Evolutionary conservation across 2,113 vertebrate species (phyloP).

Genomic region (Pitta sordida): DNA sequence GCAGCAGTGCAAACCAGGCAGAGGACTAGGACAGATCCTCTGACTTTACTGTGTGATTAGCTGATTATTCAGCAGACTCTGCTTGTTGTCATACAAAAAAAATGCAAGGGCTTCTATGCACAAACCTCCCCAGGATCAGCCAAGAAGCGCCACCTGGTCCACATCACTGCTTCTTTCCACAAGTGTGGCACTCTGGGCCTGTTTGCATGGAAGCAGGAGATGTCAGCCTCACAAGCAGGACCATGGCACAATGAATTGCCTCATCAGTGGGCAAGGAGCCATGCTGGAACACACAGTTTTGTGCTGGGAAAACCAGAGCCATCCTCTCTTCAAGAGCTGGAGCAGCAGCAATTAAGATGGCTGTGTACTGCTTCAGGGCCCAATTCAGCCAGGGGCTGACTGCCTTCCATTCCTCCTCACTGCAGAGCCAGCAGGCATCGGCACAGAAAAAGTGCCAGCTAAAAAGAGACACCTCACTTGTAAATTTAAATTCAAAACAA

Average conservation of each 20-base stretch:
- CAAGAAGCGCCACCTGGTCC: neutral
- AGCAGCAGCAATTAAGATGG: conserved; percentile 3
- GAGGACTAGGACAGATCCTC: neutral
- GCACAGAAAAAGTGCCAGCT: neutral
- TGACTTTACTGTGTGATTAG: neutral
- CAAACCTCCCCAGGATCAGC: neutral
- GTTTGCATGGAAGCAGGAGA: neutral
- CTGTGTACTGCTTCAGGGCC: neutral
- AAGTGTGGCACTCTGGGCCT: neutral
- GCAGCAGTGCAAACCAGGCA: neutral
- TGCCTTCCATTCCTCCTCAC: neutral
- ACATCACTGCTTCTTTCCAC: neutral
- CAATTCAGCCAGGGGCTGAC: neutral
- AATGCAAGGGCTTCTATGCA: neutral
- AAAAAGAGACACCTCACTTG: neutral
- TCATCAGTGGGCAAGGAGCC: neutral
- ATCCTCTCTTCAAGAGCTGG: neutral
- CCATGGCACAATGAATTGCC: rapidly evolving
- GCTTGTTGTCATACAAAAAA: conserved; percentile 20
- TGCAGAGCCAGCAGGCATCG: neutral
- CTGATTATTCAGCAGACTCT: neutral
- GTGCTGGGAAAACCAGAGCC: neutral
- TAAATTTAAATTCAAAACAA: conserved; percentile 19
- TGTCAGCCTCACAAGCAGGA: neutral
- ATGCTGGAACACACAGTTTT: rapidly evolving